These are phyloP conservation scores for Burhinus bistriatus DNA, from an alignment of 2,113 vertebrate species.

Conservation along the genomic window DNA sequence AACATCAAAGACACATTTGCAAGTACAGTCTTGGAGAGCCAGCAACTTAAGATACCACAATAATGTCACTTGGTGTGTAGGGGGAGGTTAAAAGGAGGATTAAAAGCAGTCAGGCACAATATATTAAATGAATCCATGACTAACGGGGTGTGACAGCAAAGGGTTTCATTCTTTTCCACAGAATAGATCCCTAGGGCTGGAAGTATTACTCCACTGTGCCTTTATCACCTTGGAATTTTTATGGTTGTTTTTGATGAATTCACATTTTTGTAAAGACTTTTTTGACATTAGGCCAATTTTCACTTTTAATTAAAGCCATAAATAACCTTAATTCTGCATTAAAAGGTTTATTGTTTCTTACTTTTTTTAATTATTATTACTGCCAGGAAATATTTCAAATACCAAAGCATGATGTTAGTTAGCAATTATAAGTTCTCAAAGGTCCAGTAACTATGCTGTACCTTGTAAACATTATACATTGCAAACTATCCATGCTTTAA, in stretches of 20 bases:
- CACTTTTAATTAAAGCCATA: constrained; percentile 80
- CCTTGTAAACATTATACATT: constrained; percentile 16
- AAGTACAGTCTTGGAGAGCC: constrained; percentile 29
- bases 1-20: constrained; percentile 17
- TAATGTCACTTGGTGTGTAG: constrained; percentile 68
- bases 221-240: constrained; percentile 84
- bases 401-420: constrained; percentile 63
- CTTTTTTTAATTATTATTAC: constrained; percentile 66
- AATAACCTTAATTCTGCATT: constrained; percentile 79
- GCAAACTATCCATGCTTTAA: background rate
- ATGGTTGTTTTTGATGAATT: constrained; percentile 78
- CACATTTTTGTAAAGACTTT: constrained; percentile 72
- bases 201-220: constrained; percentile 71
- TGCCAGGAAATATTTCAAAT: constrained; percentile 79
- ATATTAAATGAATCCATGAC: constrained; percentile 80
- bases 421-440: constrained; percentile 67
- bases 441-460: constrained; percentile 33
- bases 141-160: constrained; percentile 80
- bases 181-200: constrained; percentile 73
- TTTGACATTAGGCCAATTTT: constrained; percentile 75
- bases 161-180: constrained; percentile 77
- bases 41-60: constrained; percentile 53
- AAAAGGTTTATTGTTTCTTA: constrained; percentile 76
- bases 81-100: constrained; percentile 71
- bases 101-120: constrained; percentile 70